Percentiles rank a stretch among this genome's conserved stretches.
These are phyloP conservation scores for Phylloscopus trochilus DNA, from an alignment of 2,113 vertebrate genomes.

Conservation along the genomic window DNA sequence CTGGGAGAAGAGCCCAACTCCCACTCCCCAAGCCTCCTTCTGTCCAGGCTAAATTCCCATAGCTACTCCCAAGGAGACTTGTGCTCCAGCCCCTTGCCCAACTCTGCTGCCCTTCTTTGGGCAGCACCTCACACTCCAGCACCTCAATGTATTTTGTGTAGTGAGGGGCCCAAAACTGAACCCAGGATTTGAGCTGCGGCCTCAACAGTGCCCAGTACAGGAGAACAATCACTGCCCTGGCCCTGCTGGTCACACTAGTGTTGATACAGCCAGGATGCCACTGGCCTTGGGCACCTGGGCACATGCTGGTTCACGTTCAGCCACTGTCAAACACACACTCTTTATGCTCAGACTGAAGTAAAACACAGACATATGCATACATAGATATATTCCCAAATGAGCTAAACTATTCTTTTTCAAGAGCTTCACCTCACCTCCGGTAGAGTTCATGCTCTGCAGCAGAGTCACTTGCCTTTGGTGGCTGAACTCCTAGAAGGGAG, in stretches of 20 bases:
- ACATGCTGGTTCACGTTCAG: background rate
- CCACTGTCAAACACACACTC: background rate
- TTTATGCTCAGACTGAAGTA: background rate
- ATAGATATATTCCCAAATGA: background rate
- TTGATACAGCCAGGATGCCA: background rate
- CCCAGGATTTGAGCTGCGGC: background rate
- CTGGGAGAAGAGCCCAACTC: background rate
- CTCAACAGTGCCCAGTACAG: background rate
- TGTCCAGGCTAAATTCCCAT: background rate
- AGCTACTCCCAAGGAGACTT: background rate
- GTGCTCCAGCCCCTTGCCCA: background rate
- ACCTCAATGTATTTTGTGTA: background rate
- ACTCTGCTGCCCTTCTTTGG: background rate
- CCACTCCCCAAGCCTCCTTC: background rate
- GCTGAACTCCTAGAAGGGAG: constrained; percentile 39
- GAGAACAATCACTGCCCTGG: background rate
- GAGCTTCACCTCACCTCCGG: constrained; percentile 75
- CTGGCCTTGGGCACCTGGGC: background rate
- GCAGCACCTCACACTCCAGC: background rate
- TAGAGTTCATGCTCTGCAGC: constrained; percentile 79
- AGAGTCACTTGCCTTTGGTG: background rate
- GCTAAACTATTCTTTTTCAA: background rate
- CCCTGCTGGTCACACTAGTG: background rate
- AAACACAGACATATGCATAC: background rate
- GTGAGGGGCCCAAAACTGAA: background rate